Conservation (phyloP, 2,113 vertebrate genomes). For the Carollia perspicillata region DNA sequence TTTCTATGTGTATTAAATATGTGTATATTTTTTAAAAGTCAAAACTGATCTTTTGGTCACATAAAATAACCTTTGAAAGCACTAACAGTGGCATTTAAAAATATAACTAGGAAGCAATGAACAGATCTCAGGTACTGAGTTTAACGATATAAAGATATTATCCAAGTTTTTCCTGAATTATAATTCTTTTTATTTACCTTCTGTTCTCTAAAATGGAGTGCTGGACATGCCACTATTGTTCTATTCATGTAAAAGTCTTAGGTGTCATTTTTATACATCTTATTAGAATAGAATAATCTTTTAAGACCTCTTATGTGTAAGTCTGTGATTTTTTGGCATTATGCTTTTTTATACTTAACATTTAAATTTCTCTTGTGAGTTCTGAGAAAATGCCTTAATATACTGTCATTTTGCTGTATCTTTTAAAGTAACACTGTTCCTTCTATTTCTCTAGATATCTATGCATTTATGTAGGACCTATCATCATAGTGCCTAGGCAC, state of each 20-base stretch:
- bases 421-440: constrained; percentile 66
- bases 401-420: neutral
- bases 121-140: neutral
- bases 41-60: neutral
- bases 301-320: neutral
- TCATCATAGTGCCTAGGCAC: constrained; percentile 64
- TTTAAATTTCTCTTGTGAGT: neutral
- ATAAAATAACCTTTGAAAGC: neutral
- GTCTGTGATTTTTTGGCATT: neutral
- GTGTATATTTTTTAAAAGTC: neutral
- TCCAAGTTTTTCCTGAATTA: neutral
- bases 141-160: neutral
- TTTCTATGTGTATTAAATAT: neutral
- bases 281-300: neutral
- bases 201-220: neutral
- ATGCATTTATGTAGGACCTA: constrained; percentile 63
- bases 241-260: neutral
- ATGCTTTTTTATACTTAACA: neutral
- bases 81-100: neutral
- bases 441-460: constrained; percentile 72
- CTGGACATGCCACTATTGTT: neutral
- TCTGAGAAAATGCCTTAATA: constrained; percentile 55
- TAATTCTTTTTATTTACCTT: constrained; percentile 4
- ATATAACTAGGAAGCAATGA: neutral
- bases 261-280: neutral